Evolutionary conservation across 35 echinoderm and acorn worm species (phyloP), one percentile per base, ranked within the genome.

Genomic region (Ophiothrix spiculata): DNA sequence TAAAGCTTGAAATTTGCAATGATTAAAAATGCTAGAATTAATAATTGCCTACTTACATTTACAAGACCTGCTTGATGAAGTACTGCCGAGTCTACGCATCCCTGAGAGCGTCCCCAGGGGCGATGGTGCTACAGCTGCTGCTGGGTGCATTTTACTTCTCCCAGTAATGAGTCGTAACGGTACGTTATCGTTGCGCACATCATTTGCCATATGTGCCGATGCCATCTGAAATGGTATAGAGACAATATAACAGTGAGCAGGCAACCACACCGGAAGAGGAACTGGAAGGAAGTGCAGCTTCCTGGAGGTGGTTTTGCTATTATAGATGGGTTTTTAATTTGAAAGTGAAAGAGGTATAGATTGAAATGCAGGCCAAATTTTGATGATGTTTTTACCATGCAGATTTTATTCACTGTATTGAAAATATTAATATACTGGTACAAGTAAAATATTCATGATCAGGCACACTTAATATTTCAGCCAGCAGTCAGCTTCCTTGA

Each of bases 131-230:
- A 69, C 60, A 69, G 60, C 60, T 69, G 60, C 60, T 25, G 60
- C 60, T 69, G 60, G 60, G 23, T 69, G 60, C 60, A 69, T 69
- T 69, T 69, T 69, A 28, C 60, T 69, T 69, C 60, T 69, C 29
- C 60, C 60, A 69, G 60, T 69, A n/a, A 69, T 69, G 16, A 69
- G 60, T 69, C 60, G 8, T n/a, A 69, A 28, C 23, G 17, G 60
- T 28, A 69, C 60, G 29, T 69, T 12, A 28, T 69, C 60, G 23
- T 69, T 69, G 60, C 60, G 60, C 2, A 28, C 3, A 69, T 69
- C 1, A n/a, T 69, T 69, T 10, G 4, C 60, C 25, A 69, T n/a
- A 25, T 69, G 60, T 69, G 60, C 60, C 10, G 60, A 69, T 15
- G 60, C 60, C 60, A 69, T 69, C 60, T 69, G 60, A 25, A 12